Evolutionary conservation across 2,888 invertebrate species (phyloP).

Genomic region (Drosophila macrospina): DNA sequence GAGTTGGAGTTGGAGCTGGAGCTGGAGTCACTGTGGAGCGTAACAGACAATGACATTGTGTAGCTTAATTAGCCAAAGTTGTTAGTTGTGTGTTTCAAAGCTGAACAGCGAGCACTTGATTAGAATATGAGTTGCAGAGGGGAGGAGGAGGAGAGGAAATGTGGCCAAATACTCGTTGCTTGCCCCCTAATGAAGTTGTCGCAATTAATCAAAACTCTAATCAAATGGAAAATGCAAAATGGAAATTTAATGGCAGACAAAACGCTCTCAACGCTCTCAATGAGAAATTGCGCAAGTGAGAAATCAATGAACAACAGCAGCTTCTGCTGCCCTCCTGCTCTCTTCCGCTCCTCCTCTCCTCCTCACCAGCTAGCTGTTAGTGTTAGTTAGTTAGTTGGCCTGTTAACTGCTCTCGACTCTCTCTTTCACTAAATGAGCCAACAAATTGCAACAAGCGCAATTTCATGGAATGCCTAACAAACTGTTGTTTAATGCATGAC

Average conservation of each 20-base stretch:
- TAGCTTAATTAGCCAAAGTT: constrained; percentile 80
- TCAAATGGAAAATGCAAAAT: constrained; percentile 67
- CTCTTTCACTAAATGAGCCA: constrained; percentile 71
- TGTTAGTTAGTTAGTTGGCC: constrained; percentile 35
- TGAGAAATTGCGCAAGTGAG: constrained; percentile 49
- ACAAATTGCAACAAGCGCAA: constrained; percentile 74
- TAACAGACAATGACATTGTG: constrained; percentile 74
- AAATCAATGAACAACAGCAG: constrained; percentile 23
- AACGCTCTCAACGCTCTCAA: constrained; percentile 42
- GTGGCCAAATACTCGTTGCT: constrained; percentile 34
- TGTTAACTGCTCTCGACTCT: constrained; percentile 59
- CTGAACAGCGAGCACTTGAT: constrained; percentile 59
- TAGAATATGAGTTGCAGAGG: constrained; percentile 64
- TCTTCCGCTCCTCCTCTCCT: no score
- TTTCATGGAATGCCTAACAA: constrained; percentile 65
- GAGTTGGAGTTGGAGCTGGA: neutral
- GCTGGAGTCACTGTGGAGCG: neutral
- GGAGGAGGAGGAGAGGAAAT: neutral
- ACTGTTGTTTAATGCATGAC: constrained; percentile 73
- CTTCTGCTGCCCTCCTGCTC: neutral
- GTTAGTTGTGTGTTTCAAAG: constrained; percentile 48
- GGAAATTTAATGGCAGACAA: constrained; percentile 77
- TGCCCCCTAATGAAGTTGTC: constrained; percentile 71
- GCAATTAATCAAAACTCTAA: constrained; percentile 78
- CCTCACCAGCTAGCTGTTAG: constrained; percentile 6